Evolutionary conservation across 2,888 invertebrate species (phyloP).

Genomic region (Sarcophaga rosellei): DNA sequence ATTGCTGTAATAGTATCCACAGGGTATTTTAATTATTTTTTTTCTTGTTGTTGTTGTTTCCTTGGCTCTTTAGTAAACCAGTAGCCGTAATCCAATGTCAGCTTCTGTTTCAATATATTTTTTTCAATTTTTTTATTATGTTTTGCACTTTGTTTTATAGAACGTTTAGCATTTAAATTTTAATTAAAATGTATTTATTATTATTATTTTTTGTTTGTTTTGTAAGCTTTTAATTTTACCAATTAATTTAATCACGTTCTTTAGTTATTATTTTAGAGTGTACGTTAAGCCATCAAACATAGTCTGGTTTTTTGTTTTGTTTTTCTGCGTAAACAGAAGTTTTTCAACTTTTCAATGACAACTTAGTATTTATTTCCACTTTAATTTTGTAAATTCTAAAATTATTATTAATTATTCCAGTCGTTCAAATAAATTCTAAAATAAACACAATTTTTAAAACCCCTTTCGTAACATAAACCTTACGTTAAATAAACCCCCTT

Average conservation of each 20-base stretch:
- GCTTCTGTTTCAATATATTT: background rate
- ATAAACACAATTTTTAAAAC: background rate
- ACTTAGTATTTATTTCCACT: slow-evolving; percentile 4
- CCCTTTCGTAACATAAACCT: background rate
- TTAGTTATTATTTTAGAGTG: background rate
- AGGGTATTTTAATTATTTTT: too few species aligned
- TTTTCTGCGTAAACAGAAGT: slow-evolving; percentile 9
- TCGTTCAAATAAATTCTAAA: too few species aligned
- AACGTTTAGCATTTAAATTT: slow-evolving; percentile 9
- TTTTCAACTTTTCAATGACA: slow-evolving; percentile 12
- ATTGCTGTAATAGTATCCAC: background rate
- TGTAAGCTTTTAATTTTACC: background rate
- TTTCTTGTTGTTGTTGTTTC: too few species aligned
- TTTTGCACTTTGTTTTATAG: slow-evolving; percentile 27
- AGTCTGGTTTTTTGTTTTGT: background rate
- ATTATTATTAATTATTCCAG: background rate
- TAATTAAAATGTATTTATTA: slow-evolving; percentile 14
- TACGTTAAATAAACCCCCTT: slow-evolving; percentile 20
- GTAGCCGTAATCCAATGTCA: slow-evolving; percentile 15
- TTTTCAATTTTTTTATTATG: background rate
- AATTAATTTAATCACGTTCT: slow-evolving; percentile 30
- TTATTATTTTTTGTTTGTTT: too few species aligned
- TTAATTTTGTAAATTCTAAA: slow-evolving; percentile 11
- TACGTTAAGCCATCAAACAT: background rate
- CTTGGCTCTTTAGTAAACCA: background rate